Evolutionary conservation across 2,113 vertebrate species (phyloP).

Genomic region (Fulica atra): DNA sequence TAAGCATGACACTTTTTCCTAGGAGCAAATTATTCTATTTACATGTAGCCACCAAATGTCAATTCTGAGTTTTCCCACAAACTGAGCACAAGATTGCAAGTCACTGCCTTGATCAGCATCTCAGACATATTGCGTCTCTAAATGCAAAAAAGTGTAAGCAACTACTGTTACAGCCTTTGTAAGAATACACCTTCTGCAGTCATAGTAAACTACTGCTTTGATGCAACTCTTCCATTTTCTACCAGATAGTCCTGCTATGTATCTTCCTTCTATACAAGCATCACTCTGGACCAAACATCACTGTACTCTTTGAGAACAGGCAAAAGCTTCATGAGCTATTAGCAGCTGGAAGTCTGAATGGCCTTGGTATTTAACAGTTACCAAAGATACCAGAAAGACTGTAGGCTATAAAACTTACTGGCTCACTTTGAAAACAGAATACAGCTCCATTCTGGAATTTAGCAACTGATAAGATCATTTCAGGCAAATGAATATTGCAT

Average conservation of each 20-base stretch:
- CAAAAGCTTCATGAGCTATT: background rate
- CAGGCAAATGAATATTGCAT: background rate
- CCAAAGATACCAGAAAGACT: background rate
- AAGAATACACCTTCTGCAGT: background rate
- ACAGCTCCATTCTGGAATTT: background rate
- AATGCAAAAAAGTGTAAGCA: background rate
- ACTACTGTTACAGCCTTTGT: background rate
- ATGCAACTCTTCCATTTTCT: background rate
- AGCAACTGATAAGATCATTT: background rate
- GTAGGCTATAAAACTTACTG: background rate
- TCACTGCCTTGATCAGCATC: background rate
- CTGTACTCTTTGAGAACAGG: background rate
- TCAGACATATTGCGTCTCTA: background rate
- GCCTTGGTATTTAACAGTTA: background rate
- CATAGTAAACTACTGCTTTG: background rate
- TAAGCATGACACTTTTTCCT: slow-evolving; percentile 19
- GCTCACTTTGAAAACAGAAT: background rate
- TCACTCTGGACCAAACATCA: background rate
- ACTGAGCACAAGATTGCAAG: background rate
- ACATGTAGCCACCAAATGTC: background rate
- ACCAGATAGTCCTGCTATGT: rapidly evolving
- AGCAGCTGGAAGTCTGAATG: background rate
- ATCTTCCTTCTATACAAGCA: background rate
- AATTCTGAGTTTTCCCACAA: background rate
- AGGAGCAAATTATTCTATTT: background rate